Evolutionary conservation across 2,888 invertebrate species (phyloP), one percentile per base, ranked within the genome.

Genomic region (Cataglyphis altisquamis): DNA sequence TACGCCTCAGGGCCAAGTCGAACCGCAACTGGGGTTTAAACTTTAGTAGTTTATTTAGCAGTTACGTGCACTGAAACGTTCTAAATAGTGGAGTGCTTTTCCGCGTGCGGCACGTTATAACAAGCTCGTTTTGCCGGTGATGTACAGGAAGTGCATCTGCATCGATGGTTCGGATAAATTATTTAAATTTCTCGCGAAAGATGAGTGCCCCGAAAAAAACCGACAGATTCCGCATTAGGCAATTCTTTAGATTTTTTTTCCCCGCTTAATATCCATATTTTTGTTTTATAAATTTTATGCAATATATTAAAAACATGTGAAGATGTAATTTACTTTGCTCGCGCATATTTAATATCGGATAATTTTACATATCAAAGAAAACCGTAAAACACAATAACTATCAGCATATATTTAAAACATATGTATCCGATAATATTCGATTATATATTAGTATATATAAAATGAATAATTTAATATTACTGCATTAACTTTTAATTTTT

Each of bases 31-130:
- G 84, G 89, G 80, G 86, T 84, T 85, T 85, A 87, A 89, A 89
- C 87, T 89, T 87, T 74, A 85, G 85, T 86, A 89, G 89, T 89
- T 89, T 89, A 87, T 89, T 89, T 86, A 89, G 85, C 55, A 89
- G 84, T 84, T 86, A 88, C 82, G 83, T 75, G 80, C 81, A 78
- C 78, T 72, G 84, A 83, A 84, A 83, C 84, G 84, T 70, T 81
- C 82, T 78, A 84, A 89, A 85, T 85, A 83, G 84, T 52, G 63
- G 82, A 21, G 67, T 78, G 83, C 66, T 80, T 72, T 74, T 60
- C 82, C 66, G 57, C 74, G 66, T 52, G 73, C 57, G 81, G 64
- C 75, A 68, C 80, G 83, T 85, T 82, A 86, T 84, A 86, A 85
- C 64, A 75, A 72, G 75, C 73, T 75, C 66, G 66, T 84, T 75